phyloP scores from a whole-genome alignment of 2,113 vertebrate genomes.

The Malaclemys terrapin region DNA sequence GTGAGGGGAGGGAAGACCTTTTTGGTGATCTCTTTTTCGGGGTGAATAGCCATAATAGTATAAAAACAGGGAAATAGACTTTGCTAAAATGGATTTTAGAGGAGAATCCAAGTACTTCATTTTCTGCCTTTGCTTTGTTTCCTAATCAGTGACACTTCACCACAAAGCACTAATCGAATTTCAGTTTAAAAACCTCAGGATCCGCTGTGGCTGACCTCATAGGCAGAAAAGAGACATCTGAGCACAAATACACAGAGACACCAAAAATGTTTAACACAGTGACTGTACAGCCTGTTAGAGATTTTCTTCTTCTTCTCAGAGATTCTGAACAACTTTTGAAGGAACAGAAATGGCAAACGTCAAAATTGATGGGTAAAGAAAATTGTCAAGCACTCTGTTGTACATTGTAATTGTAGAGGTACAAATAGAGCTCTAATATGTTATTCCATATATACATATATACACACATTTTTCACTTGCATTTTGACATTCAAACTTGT shows the following conservation, averaged over 20 bases:
- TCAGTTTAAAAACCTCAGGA: constrained; percentile 58
- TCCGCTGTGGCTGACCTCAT: background rate
- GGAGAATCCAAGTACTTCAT: background rate
- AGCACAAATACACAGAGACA: background rate
- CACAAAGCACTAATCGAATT: constrained; percentile 33
- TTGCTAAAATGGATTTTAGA: constrained; percentile 29
- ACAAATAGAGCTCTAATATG: constrained; percentile 8
- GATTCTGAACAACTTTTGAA: constrained; percentile 50
- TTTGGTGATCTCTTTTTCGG: background rate
- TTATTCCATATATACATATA: constrained; percentile 38
- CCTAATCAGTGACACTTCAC: constrained; percentile 44
- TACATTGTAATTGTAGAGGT: constrained; percentile 41
- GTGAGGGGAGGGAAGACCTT: background rate
- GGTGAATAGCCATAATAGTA: constrained; percentile 5
- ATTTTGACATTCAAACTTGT: constrained; percentile 72
- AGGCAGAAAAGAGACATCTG: background rate
- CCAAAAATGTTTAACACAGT: background rate
- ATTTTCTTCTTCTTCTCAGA: constrained; percentile 11
- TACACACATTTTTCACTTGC: constrained; percentile 64
- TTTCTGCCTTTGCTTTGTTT: constrained; percentile 52
- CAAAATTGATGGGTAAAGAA: constrained; percentile 55
- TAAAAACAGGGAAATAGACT: constrained; percentile 9
- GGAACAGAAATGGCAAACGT: constrained; percentile 40
- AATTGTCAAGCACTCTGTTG: constrained; percentile 18
- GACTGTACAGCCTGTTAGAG: background rate